Conservation (phyloP, 2,797 vertebrate species). For the Xenopus petersii region DNA sequence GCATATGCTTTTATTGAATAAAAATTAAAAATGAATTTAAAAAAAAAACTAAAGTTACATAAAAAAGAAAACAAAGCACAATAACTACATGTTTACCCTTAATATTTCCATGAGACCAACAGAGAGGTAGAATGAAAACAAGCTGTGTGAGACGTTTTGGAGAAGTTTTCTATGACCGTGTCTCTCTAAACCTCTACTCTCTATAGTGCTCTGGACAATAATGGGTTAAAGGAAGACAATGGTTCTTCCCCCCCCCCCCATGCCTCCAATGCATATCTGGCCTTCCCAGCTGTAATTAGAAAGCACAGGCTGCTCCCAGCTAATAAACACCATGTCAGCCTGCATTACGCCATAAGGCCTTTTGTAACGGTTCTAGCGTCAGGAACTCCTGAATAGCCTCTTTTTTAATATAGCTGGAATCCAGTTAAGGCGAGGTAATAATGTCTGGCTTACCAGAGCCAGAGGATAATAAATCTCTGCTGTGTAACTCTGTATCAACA, state of each 20-base stretch:
- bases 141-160: too few species aligned
- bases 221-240: background rate
- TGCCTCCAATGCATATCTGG: conserved; percentile 19
- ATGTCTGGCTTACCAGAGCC: conserved; percentile 45
- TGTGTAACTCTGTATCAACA: conserved; percentile 50
- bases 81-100: too few species aligned
- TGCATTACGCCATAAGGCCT: conserved; percentile 40
- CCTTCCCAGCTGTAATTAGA: conserved; percentile 33
- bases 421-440: conserved; percentile 50
- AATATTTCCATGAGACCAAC: too few species aligned
- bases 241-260: background rate
- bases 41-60: too few species aligned
- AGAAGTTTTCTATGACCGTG: too few species aligned
- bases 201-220: background rate
- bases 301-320: conserved; percentile 41
- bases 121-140: too few species aligned
- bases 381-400: conserved; percentile 21
- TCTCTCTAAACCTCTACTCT: too few species aligned
- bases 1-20: too few species aligned
- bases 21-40: too few species aligned
- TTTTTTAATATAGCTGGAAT: conserved; percentile 49
- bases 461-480: conserved; percentile 44
- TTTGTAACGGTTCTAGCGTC: conserved; percentile 17
- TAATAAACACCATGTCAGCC: conserved; percentile 48
- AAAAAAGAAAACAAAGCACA: too few species aligned